phyloP scores from a whole-genome alignment of 2,888 invertebrate species.

The Ennomos fuscantarius region DNA sequence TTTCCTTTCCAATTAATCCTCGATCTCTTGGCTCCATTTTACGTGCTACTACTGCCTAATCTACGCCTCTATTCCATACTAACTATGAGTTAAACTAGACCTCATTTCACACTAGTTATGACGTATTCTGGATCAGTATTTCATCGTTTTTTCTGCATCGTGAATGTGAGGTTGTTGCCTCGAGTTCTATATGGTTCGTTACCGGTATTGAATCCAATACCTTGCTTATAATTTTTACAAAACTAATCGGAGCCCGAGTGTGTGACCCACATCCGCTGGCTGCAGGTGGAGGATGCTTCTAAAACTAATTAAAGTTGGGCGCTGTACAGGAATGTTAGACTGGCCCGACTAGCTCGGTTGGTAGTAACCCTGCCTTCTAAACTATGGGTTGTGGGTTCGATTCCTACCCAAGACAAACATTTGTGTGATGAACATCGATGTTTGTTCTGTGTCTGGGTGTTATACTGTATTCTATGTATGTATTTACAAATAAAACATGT shows the following conservation, averaged over 20 bases:
- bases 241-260: slow-evolving; percentile 58
- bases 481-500: too few species aligned
- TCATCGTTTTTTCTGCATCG: neutral
- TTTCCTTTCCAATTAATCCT: slow-evolving; percentile 41
- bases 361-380: too few species aligned
- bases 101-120: neutral
- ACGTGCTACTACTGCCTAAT: slow-evolving; percentile 20
- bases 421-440: too few species aligned
- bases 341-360: too few species aligned
- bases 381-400: too few species aligned
- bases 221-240: slow-evolving; percentile 57
- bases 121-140: neutral
- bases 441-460: too few species aligned
- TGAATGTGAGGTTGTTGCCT: slow-evolving; percentile 2
- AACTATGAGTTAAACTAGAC: neutral
- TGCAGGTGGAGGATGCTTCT: slow-evolving; percentile 40
- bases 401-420: too few species aligned
- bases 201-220: slow-evolving; percentile 32
- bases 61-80: neutral
- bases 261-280: slow-evolving; percentile 52
- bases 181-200: slow-evolving; percentile 22
- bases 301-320: slow-evolving; percentile 56
- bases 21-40: slow-evolving; percentile 28
- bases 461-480: too few species aligned
- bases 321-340: slow-evolving; percentile 25